Conservation (phyloP, 2,797 vertebrate species). For the Petrocephalus sullivani region DNA sequence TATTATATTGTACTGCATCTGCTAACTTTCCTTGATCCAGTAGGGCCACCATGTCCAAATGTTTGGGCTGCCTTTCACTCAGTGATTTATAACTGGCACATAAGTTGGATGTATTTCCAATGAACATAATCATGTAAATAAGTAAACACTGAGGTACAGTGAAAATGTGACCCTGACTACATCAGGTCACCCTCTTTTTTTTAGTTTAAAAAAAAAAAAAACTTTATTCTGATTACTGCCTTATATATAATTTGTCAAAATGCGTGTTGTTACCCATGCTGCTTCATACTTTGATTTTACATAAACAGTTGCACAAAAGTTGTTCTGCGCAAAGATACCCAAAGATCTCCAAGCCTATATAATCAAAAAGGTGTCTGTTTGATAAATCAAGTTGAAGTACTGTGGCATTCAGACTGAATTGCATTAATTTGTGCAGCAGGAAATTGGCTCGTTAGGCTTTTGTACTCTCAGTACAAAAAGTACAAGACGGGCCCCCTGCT, state of each 20-base stretch:
- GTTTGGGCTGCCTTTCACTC: background rate
- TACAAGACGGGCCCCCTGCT: too few species aligned
- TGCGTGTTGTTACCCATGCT: background rate
- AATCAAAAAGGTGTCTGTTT: background rate
- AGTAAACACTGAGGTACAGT: background rate
- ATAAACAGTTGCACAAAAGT: background rate
- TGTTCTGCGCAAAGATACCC: background rate
- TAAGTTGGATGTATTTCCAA: background rate
- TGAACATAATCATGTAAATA: background rate
- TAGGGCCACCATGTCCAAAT: background rate
- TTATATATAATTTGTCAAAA: background rate
- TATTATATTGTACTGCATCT: background rate
- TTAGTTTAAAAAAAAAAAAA: background rate
- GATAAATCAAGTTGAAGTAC: background rate
- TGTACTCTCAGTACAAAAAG: background rate
- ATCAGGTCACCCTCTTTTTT: background rate
- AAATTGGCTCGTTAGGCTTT: background rate
- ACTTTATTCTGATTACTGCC: background rate
- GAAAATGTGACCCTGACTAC: too few species aligned
- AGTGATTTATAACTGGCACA: background rate
- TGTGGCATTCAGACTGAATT: background rate
- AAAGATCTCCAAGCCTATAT: background rate
- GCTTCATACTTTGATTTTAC: background rate
- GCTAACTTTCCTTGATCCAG: background rate
- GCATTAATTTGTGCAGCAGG: background rate